Evolutionary conservation across 2,797 vertebrate species (phyloP).

Genomic region (Sebastes minor): DNA sequence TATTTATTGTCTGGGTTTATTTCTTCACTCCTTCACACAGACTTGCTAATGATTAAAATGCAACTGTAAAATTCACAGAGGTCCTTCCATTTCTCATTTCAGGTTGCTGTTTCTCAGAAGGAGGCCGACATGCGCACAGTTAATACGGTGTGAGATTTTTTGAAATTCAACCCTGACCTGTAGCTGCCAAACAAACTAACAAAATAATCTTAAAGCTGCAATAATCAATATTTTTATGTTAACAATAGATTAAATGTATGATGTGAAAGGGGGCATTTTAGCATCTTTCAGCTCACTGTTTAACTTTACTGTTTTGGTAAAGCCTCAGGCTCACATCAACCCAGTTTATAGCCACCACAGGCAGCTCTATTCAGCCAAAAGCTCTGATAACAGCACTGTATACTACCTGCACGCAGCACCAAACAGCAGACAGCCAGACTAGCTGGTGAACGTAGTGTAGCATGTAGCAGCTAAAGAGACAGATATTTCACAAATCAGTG

Average conservation of each 20-base stretch:
- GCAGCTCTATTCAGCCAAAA: background rate
- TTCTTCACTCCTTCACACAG: background rate
- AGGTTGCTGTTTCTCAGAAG: slow-evolving; percentile 67
- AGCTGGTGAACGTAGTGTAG: background rate
- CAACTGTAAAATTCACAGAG: slow-evolving; percentile 17
- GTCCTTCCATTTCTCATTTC: slow-evolving; percentile 41
- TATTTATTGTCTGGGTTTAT: slow-evolving; percentile 1
- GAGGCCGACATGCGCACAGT: slow-evolving; percentile 55
- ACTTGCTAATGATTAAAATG: slow-evolving; percentile 4
- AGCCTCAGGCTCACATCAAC: background rate
- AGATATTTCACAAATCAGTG: background rate
- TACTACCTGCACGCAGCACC: background rate
- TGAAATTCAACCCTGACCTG: background rate
- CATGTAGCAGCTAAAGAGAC: background rate
- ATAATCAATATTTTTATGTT: background rate
- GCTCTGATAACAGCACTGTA: background rate
- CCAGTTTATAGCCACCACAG: background rate
- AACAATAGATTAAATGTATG: background rate
- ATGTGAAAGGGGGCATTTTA: background rate
- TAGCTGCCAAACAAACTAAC: background rate
- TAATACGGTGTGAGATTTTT: slow-evolving; percentile 46
- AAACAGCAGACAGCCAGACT: background rate
- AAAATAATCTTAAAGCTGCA: background rate
- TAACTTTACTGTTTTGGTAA: background rate
- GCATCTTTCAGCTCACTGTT: background rate